Conservation (phyloP, 1,140 invertebrate genomes). For the Oppia nitens region DNA sequence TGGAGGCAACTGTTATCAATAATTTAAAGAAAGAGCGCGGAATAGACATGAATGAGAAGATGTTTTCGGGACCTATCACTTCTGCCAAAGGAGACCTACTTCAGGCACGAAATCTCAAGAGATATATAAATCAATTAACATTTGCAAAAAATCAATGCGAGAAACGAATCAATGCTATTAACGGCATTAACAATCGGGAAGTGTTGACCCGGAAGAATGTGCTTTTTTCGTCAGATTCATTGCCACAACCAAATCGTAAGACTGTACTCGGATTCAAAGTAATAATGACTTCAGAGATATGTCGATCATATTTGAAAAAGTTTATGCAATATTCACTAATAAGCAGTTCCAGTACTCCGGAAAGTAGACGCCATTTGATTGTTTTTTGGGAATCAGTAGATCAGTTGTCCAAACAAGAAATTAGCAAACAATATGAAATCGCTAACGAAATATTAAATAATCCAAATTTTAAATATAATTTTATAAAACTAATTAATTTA, state of each 20-base stretch:
- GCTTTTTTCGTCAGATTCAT: background rate
- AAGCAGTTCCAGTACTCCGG: constrained; percentile 35
- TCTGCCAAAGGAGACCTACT: constrained; percentile 34
- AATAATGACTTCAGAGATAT: constrained; percentile 30
- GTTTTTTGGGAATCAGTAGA: constrained; percentile 74
- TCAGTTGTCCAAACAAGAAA: constrained; percentile 41
- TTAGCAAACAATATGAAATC: constrained; percentile 41
- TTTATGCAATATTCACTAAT: constrained; percentile 62
- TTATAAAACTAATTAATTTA: constrained; percentile 57
- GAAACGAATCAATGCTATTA: constrained; percentile 50
- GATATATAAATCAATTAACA: constrained; percentile 45
- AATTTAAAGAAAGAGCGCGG: constrained; percentile 68
- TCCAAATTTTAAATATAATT: constrained; percentile 57
- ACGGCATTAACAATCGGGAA: constrained; percentile 45
- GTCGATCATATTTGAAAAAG: constrained; percentile 47
- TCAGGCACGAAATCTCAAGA: constrained; percentile 34
- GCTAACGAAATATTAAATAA: constrained; percentile 49
- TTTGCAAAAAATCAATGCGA: constrained; percentile 64
- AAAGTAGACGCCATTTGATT: constrained; percentile 13
- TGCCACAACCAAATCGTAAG: background rate
- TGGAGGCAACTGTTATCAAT: constrained; percentile 78
- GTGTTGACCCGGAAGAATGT: background rate
- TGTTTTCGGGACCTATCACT: constrained; percentile 23
- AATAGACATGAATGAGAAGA: constrained; percentile 36
- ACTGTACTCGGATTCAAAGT: constrained; percentile 32